Base-by-base conservation (phyloP, 1,140 invertebrate species). In the Zaprionus camerounensis region DNA sequence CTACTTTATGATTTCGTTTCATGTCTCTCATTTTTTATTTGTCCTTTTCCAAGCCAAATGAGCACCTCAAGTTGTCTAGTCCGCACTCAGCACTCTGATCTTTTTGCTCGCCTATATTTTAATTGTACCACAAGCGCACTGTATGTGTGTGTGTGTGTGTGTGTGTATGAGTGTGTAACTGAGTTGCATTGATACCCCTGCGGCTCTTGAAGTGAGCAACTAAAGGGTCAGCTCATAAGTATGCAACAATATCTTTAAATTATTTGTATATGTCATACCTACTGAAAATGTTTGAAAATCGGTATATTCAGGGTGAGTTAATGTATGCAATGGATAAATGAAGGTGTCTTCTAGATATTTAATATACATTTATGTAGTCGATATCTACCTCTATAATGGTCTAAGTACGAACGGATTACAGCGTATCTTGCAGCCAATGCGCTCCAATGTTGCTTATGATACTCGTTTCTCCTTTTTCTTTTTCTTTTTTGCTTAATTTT, bases 91-190 rank as follows among this genome's bases (percentile, higher is more conserved):
- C 64, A 61, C 69, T 63, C 59, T 56, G 38, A 20, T 56, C 71
- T 74, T 28, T 58, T 28, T 67, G 38, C 38, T 67, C 55, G 26
- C 15, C 70, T 78, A 64, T 69, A 78, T 86, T 76, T 81, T 84
- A 84, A 88, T 79, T 88, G 85, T 76, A 90, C 75, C 67, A 72
- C 78, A 62, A 75, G 61, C 68, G 74, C 83, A 76, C 12, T 22
- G 15, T 44, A 11, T 55, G 6, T 20, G 4, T 71, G 36, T 36
- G 20, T 36, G 58, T 36, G 58, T 65, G 61, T 59, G 38, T 63
- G 12, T 49, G 59, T 56, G 9, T 71, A 31, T 58, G 41, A n/a
- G 53, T 61, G 61, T 67, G 11, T 41, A 20, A 41, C 20, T 71
- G 17, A 34, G 11, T 65, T 65, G 17, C 61, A 76, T 76, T 76